A percentile compares a stretch with the other conserved stretches of the same genome.
phyloP scores from a whole-genome alignment of 2,113 vertebrate species.

The Tachysurus vachellii region DNA sequence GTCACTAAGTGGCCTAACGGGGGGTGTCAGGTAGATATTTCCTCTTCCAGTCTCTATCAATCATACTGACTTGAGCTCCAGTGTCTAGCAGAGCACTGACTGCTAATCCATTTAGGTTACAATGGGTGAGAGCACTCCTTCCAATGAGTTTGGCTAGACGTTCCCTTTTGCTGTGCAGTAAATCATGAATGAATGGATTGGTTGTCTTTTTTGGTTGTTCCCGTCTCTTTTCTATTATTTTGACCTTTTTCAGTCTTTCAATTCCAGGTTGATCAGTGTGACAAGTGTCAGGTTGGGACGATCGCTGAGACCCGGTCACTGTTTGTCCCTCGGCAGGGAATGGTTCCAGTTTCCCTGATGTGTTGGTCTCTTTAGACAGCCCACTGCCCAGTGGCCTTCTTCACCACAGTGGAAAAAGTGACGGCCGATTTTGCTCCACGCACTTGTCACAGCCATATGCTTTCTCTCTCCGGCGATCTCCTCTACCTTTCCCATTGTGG shows the following conservation, averaged over 20 bases:
- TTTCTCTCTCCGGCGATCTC: background rate
- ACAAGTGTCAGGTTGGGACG: too few relatives aligned
- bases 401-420: background rate
- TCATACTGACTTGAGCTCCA: constrained; percentile 51
- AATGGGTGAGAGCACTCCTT: background rate
- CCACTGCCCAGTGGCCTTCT: background rate
- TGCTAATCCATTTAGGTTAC: background rate
- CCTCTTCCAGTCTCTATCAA: constrained; percentile 37
- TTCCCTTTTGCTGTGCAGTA: background rate
- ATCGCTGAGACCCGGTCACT: background rate
- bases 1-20: constrained; percentile 14
- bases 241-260: too few relatives aligned
- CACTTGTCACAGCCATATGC: background rate
- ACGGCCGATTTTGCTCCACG: background rate
- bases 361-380: background rate
- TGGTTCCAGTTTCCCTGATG: background rate
- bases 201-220: too few relatives aligned
- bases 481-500: background rate
- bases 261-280: too few relatives aligned
- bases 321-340: background rate
- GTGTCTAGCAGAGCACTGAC: constrained; percentile 28
- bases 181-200: too few relatives aligned
- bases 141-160: background rate
- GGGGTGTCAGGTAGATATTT: constrained; percentile 17
- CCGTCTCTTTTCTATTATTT: too few relatives aligned